A percentile compares a stretch with the other conserved stretches of the same genome.
Conservation (phyloP, 2,888 invertebrate genomes). For the Hymenopus coronatus region DNA sequence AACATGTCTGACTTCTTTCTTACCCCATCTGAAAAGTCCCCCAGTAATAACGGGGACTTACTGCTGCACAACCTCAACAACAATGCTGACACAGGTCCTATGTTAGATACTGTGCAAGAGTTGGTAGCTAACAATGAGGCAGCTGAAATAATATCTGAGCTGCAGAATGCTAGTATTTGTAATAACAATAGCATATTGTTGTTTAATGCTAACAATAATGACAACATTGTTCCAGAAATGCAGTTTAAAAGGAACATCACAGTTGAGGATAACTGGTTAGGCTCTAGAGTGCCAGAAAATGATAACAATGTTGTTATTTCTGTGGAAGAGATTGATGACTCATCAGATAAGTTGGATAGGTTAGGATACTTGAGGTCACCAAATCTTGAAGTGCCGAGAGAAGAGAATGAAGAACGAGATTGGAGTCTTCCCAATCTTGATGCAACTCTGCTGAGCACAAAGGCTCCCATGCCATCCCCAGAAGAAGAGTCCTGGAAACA, state of each 20-base stretch:
- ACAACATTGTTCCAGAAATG: background rate
- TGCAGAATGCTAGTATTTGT: constrained; percentile 26
- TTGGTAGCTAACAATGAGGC: constrained; percentile 34
- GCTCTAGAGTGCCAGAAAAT: background rate
- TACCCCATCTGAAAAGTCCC: constrained; percentile 21
- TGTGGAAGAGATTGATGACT: constrained; percentile 5
- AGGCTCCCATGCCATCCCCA: constrained; percentile 47
- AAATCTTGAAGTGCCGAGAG: background rate
- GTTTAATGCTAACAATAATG: background rate
- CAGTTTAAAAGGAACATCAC: background rate
- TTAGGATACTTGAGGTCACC: constrained; percentile 1
- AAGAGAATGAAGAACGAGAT: constrained; percentile 17
- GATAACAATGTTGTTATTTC: constrained; percentile 8
- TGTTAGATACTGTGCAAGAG: constrained; percentile 23
- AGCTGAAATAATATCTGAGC: constrained; percentile 31
- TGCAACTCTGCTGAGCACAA: constrained; percentile 22
- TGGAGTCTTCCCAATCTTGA: constrained; percentile 23
- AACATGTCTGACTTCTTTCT: constrained; percentile 23
- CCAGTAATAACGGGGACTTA: background rate
- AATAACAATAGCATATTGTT: background rate
- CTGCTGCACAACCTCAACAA: background rate
- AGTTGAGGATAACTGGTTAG: background rate
- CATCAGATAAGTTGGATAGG: background rate
- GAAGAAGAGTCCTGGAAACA: constrained; percentile 48
- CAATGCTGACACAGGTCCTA: background rate